These are phyloP conservation scores for Cynocephalus volans DNA, from an alignment of 2,113 vertebrate species.

Conservation along the genomic window DNA sequence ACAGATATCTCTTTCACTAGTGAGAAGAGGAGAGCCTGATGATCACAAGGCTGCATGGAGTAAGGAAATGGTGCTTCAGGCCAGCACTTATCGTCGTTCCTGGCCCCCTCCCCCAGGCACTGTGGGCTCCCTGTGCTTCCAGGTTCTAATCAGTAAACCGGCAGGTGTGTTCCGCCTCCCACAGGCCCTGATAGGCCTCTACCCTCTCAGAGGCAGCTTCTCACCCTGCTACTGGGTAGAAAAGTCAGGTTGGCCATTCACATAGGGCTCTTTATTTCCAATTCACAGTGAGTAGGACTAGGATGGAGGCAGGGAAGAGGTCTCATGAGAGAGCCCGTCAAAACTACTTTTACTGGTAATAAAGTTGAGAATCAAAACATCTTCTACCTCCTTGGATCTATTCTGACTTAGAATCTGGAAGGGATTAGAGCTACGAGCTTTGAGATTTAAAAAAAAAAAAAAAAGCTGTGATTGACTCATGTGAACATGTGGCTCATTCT, in stretches of 20 bases:
- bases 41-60: background rate
- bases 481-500: background rate
- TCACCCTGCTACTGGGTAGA: background rate
- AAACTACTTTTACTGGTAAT: background rate
- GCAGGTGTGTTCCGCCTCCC: background rate
- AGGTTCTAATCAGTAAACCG: background rate
- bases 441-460: background rate
- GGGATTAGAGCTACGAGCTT: background rate
- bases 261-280: background rate
- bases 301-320: too few species aligned
- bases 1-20: background rate
- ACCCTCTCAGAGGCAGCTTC: background rate
- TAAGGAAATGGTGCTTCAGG: background rate
- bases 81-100: background rate
- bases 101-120: background rate
- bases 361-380: conserved; percentile 10
- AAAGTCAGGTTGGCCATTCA: background rate
- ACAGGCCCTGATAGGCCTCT: conserved; percentile 51
- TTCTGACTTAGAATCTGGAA: background rate
- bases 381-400: background rate
- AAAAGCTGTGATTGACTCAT: background rate
- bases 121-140: background rate
- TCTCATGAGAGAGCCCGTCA: background rate
- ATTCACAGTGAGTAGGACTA: background rate
- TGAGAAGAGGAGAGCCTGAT: background rate